Evolutionary conservation across 2,888 invertebrate genomes (phyloP).

Genomic region (Tanypteryx hageni): DNA sequence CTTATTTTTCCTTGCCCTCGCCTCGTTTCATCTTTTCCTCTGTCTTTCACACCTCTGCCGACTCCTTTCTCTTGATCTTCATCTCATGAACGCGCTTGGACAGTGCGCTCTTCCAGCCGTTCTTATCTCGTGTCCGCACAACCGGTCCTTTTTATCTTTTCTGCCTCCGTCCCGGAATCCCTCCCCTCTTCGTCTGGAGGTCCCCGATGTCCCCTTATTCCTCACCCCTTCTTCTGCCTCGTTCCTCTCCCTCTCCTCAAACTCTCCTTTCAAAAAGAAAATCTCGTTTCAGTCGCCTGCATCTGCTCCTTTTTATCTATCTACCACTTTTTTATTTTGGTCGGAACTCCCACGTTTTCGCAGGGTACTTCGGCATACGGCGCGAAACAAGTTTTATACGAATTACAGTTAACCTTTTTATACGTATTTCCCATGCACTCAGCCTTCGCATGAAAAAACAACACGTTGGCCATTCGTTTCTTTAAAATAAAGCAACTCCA

Average conservation of each 20-base stretch:
- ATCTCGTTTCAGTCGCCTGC: constrained; percentile 7
- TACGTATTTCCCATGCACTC: too few relatives aligned
- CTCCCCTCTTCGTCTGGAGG: not conserved
- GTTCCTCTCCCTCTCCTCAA: not conserved
- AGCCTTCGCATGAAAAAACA: too few relatives aligned
- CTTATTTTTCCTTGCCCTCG: not conserved
- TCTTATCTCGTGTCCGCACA: not conserved
- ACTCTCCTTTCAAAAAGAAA: not conserved
- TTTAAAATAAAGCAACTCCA: too few relatives aligned
- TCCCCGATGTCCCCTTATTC: not conserved
- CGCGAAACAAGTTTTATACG: too few relatives aligned
- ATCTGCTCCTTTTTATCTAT: not conserved
- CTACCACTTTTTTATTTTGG: not conserved
- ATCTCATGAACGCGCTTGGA: not conserved
- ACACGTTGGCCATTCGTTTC: too few relatives aligned
- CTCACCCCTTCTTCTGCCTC: not conserved
- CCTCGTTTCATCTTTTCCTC: not conserved
- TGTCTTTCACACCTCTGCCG: not conserved
- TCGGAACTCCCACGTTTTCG: too few relatives aligned
- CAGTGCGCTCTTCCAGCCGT: not conserved
- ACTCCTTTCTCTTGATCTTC: not conserved
- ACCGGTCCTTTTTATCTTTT: not conserved
- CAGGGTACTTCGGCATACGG: too few relatives aligned
- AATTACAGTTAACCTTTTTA: too few relatives aligned
- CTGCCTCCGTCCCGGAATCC: not conserved